A percentile compares a stretch with the other conserved stretches of the same genome.
Conservation (phyloP, 30 jellyfish, hydroid and myxozoan species). For the Mastigias papua region DNA sequence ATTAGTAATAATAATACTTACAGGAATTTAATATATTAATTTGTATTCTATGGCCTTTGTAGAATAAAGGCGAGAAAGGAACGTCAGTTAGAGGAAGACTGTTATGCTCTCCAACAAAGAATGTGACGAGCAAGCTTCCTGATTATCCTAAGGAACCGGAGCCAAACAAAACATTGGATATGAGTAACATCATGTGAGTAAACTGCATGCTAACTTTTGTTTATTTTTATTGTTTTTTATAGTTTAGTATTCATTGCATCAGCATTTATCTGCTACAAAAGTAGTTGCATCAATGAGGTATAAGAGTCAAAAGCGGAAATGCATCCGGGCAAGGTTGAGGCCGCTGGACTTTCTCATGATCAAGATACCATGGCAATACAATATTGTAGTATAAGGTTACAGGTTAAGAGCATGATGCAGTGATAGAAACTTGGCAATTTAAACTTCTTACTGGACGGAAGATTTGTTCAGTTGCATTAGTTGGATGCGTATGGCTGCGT, state of each 20-base stretch:
- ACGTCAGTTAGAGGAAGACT: slow-evolving; percentile 82
- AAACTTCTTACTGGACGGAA: too few relatives aligned
- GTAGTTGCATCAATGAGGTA: too few relatives aligned
- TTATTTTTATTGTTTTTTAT: background rate
- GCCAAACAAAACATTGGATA: slow-evolving; percentile 91
- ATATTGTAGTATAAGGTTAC: background rate
- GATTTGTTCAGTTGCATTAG: too few relatives aligned
- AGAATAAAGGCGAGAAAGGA: slow-evolving; percentile 96
- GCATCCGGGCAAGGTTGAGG: too few relatives aligned
- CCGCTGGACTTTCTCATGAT: background rate
- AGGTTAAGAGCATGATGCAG: too few relatives aligned
- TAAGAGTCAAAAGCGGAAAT: too few relatives aligned
- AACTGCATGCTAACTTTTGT: background rate
- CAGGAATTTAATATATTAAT: too few relatives aligned
- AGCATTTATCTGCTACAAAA: too few relatives aligned
- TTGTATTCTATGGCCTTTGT: background rate
- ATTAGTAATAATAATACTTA: too few relatives aligned
- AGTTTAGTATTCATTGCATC: too few relatives aligned
- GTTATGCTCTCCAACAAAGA: slow-evolving; percentile 85
- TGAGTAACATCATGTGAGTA: slow-evolving; percentile 97
- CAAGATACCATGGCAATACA: background rate
- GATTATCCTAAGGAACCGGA: slow-evolving; percentile 97
- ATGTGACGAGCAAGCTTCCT: slow-evolving; percentile 78
- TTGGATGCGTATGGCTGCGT: too few relatives aligned
- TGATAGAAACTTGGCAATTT: too few relatives aligned